Evolutionary conservation across 2,113 vertebrate genomes (phyloP).

Genomic region (Phainopepla nitens): DNA sequence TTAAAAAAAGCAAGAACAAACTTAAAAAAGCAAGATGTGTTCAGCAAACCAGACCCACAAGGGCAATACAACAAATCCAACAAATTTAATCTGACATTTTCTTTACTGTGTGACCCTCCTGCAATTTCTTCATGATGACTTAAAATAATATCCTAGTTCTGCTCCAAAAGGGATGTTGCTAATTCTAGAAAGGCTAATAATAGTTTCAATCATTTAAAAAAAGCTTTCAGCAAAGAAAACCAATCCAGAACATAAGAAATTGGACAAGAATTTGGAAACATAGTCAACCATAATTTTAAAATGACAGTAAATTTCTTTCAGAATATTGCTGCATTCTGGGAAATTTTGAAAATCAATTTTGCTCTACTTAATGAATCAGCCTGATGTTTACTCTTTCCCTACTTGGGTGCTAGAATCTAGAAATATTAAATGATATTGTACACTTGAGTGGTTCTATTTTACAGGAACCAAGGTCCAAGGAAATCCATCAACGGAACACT

Average conservation of each 20-base stretch:
- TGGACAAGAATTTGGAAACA: background rate
- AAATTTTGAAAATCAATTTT: background rate
- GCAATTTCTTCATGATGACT: background rate
- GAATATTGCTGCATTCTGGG: background rate
- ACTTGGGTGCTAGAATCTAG: background rate
- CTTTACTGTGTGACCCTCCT: background rate
- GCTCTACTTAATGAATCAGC: background rate
- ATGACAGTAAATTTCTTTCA: background rate
- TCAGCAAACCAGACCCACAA: background rate
- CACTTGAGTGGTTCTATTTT: background rate
- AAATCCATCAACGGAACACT: background rate
- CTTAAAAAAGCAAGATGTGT: conserved; percentile 2
- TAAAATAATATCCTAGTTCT: background rate
- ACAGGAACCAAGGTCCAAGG: background rate
- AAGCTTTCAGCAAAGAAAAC: background rate
- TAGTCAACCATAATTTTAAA: background rate
- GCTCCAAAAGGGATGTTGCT: background rate
- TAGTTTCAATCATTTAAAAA: background rate
- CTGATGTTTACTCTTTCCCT: background rate
- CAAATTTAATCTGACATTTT: background rate
- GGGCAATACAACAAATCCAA: background rate
- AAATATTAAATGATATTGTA: background rate
- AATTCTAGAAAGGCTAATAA: background rate
- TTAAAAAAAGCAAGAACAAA: background rate
- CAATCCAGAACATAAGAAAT: background rate